A percentile compares a stretch with the other conserved stretches of the same genome.
These are phyloP conservation scores for Hippocampus abdominalis DNA, from an alignment of 2,113 vertebrate species.

Conservation along the genomic window DNA sequence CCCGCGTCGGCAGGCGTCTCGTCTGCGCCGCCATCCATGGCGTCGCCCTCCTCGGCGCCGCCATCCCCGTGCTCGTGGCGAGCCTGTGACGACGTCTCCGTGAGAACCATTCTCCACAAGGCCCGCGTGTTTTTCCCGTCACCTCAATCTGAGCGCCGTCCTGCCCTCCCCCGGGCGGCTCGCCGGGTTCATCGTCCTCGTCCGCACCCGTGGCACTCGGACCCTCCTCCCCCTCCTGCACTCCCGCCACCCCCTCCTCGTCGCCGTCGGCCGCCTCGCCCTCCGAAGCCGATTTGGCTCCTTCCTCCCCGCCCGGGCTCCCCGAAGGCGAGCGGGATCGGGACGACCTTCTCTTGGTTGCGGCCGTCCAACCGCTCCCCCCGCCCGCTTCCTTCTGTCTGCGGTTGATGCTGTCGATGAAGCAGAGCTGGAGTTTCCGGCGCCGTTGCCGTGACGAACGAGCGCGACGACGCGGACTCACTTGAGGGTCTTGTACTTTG, in stretches of 20 bases:
- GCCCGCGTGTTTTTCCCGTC: not conserved
- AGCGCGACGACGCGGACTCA: slow-evolving; percentile 48
- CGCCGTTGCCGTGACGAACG: too few relatives aligned
- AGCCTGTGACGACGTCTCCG: slow-evolving; percentile 9
- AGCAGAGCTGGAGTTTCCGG: not conserved
- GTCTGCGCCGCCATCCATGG: not conserved
- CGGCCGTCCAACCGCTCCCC: slow-evolving; percentile 14
- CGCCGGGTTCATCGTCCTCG: slow-evolving; percentile 24
- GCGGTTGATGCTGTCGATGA: slow-evolving; percentile 52
- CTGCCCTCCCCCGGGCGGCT: slow-evolving; percentile 16
- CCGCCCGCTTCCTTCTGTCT: slow-evolving; percentile 13
- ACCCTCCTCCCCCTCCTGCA: slow-evolving; percentile 38
- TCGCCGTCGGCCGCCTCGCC: not conserved
- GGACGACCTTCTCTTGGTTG: not conserved
- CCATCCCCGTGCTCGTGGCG: not conserved
- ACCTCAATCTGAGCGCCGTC: not conserved
- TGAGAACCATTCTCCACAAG: not conserved
- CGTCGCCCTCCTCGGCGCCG: not conserved
- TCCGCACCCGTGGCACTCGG: slow-evolving; percentile 12
- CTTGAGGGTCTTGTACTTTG: slow-evolving; percentile 77
- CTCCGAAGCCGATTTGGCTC: slow-evolving; percentile 8
- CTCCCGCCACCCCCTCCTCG: slow-evolving; percentile 49
- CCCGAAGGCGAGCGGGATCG: slow-evolving; percentile 31
- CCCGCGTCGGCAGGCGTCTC: not conserved
- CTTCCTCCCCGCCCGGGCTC: slow-evolving; percentile 38